Evolutionary conservation across 2,888 invertebrate species (phyloP), one percentile per base, ranked within the genome.

Genomic region (Torymus auratus): DNA sequence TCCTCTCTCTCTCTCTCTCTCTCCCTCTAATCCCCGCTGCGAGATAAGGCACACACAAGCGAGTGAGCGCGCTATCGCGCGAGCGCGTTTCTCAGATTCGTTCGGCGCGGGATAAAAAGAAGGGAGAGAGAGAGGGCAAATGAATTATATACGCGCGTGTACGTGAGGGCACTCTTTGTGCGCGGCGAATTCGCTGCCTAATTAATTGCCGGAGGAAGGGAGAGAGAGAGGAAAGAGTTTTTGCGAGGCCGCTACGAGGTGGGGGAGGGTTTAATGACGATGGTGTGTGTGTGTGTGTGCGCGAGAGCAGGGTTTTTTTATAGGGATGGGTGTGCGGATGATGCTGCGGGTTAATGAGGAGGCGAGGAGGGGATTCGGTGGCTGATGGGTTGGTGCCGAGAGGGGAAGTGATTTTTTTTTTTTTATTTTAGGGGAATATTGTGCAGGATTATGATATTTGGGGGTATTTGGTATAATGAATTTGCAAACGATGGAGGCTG

Each of bases 121-220:
- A 60, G 50, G 74, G 23, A n/a, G 55, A 3, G 50, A 77, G 70
- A 70, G 58, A 56, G 60, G 69, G 69, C 15, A 81, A 81, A 81
- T 76, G 81, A 78, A 81, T 78, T 78, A 73, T 41, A 41, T 41
- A 41, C 41, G 41, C 7, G 7, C 7, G 41, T 41, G 73, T 81
- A 81, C 81, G 81, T 78, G 81, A 77, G 69, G 69, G 81, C 62
- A 81, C 77, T 41, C 41, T 77, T 71, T 65, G 75, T 52, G 67
- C 55, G 69, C 60, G 64, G 65, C 68, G 71, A 81, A 77, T 81
- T 70, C 77, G 70, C 77, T 68, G 72, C 75, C 76, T 81, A 81
- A 81, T 81, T 81, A 81, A 81, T 78, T 73, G 81, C 77, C 50
- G 56, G 52, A 15, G 50, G 20, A 71, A 56, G 50, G 53, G 76